phyloP scores from a whole-genome alignment of 2,113 vertebrate species.

The Callocephalon fimbriatum region DNA sequence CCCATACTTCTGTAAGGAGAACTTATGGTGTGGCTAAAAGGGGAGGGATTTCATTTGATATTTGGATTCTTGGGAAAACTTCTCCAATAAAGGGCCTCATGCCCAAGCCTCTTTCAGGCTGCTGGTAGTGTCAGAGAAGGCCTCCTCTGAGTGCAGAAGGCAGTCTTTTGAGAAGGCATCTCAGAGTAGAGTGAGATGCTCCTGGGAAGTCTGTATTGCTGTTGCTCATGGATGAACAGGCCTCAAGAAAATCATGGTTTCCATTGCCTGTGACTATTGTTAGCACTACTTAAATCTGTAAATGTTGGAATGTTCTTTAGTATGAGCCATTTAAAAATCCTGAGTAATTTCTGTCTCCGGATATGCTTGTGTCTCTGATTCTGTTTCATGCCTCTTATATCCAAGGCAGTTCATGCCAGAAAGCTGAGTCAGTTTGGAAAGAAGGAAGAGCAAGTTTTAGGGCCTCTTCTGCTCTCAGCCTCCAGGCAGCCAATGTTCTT shows the following conservation, averaged over 20 bases:
- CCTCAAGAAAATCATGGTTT: neutral
- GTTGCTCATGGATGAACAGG: neutral
- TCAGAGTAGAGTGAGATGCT: neutral
- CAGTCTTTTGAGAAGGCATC: neutral
- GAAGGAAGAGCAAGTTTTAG: neutral
- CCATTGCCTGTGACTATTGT: neutral
- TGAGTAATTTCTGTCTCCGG: conserved; percentile 50
- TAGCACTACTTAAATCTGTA: neutral
- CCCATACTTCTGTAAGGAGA: neutral
- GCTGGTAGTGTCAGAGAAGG: neutral
- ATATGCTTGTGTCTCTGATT: neutral
- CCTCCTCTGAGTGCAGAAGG: neutral
- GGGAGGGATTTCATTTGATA: neutral
- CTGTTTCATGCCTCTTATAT: conserved; percentile 13
- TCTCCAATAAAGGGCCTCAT: neutral
- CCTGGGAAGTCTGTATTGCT: neutral
- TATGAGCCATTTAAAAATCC: neutral
- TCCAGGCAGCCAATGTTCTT: neutral
- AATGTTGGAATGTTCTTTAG: neutral
- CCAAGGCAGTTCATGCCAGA: conserved; percentile 27
- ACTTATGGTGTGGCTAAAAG: neutral
- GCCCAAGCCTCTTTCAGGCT: neutral
- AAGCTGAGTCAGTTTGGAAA: conserved; percentile 55
- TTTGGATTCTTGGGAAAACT: neutral
- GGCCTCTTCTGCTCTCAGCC: neutral